Evolutionary conservation across 2,797 vertebrate genomes (phyloP), one percentile per base, ranked within the genome.

Genomic region (Prionace glauca): DNA sequence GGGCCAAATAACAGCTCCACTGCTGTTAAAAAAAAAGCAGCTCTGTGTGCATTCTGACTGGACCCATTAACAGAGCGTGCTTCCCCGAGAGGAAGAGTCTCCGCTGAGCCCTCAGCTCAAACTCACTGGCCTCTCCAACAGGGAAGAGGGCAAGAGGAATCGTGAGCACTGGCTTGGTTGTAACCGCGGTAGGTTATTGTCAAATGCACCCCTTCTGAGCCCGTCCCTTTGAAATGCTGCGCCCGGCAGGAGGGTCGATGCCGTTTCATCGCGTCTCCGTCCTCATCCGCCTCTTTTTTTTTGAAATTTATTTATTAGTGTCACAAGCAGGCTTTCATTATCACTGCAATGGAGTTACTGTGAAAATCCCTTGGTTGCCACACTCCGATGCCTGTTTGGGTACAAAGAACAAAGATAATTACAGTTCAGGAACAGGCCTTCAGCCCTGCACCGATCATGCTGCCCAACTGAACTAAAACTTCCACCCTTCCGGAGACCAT

Each of bases 41-140:
- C 93, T 94, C 93, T 9, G 36, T 94, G 93, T 94, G 41, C 24
- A 72, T 94, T 94, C 74, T 50, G 45, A 94, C 93, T 74, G 93
- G 93, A 94, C 93, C 90, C 69, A 50, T 94, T 72, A 94, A 71
- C 24, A 56, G 69, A 72, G 45, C 50, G 50, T 26, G 41, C 71
- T 50, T 69, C 12, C 50, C 87, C 60, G 87, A 92, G 62, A 67
- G 22, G 22, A 4, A 69, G 90, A 11, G 65, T 20, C 65, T 36
- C 11, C 16, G 24, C 87, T 69, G n/a, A 41, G 90, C 90, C 69
- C 65, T 18, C 20, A 69, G 90, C 90, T 18, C 10, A 65, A 69
- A 69, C 36, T 24, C 20, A n/a, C n/a, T 92, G 90, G 65, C 41
- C 50, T 60, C 36, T 65, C 36, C 60, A 91, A 36, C 65, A 41